Evolutionary conservation across 2,113 vertebrate species (phyloP), one percentile per base, ranked within the genome.

Genomic region (Erinaceus europaeus): DNA sequence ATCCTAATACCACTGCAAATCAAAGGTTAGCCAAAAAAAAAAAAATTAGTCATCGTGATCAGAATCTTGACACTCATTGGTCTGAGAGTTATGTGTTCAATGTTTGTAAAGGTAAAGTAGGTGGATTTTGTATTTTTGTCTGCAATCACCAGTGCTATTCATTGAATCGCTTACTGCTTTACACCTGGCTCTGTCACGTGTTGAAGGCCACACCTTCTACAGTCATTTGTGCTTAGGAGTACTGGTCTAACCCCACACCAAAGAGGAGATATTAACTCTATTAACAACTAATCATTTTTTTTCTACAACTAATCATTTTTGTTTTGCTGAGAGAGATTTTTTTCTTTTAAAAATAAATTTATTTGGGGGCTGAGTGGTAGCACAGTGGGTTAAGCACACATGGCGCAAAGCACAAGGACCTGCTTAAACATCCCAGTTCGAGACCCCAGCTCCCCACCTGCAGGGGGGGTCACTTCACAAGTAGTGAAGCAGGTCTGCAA

Each of bases 91-190:
- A 52, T 17, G 13, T 59, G 36, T 44, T 57, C 17, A 21, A 18
- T 87, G 8, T 59, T 84, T 86, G 84, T n/a, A 88, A 84, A 76
- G 34, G 29, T 38, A 40, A 84, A 53, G 17, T 59, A 59, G 75
- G 42, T 48, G 32, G 32, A 5, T 65, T 84, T 71, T 59, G 7
- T 9, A 11, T 76, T 84, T 72, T 73, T n/a, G 48, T 77, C 32
- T 88, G 64, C 20, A 44, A 42, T n/a, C n/a, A n/a, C n/a, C 1
- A 40, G 1, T 50, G 8, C 32, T 73, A 59, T 40, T 83, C 59
- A n/a, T n/a, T n/a, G n/a, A n/a, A n/a, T n/a, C n/a, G n/a, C 27
- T 13, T 21, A 34, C 17, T 40, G 29, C n/a, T 32, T 40, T 11
- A 46, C 18, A 34, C 50, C 40, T 76, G 55, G 62, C 25, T 21